These are phyloP conservation scores for Lucilia cuprina DNA, from an alignment of 1,140 invertebrate genomes.

Conservation along the genomic window DNA sequence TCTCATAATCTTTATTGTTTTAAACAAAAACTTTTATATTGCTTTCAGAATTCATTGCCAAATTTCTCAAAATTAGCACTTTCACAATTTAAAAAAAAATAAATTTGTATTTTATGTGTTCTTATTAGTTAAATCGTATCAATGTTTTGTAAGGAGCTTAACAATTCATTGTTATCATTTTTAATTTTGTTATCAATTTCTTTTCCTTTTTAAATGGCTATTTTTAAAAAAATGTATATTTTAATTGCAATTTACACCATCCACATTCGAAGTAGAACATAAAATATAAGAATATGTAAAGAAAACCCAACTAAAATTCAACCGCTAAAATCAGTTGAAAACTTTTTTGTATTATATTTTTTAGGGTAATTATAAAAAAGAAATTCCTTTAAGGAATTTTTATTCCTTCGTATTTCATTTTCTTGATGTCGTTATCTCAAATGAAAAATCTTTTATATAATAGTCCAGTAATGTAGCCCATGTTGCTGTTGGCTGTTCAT, in stretches of 20 bases:
- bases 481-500: not conserved
- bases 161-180: too few species aligned
- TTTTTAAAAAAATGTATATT: not conserved
- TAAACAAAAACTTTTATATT: too few species aligned
- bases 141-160: too few species aligned
- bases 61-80: too few species aligned
- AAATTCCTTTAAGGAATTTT: not conserved
- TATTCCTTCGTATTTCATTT: not conserved
- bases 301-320: not conserved
- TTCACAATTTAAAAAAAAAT: too few species aligned
- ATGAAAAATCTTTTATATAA: constrained; percentile 4
- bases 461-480: not conserved
- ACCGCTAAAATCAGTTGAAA: not conserved
- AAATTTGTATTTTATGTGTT: too few species aligned
- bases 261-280: not conserved
- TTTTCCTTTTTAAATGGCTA: not conserved
- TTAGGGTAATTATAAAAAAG: not conserved
- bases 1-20: too few species aligned
- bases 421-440: not conserved
- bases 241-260: not conserved
- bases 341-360: not conserved
- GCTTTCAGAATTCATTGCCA: too few species aligned
- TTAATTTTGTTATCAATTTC: not conserved
- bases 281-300: not conserved
- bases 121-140: too few species aligned